phyloP scores from a whole-genome alignment of 2,113 vertebrate genomes.

The Peromyscus maniculatus region DNA sequence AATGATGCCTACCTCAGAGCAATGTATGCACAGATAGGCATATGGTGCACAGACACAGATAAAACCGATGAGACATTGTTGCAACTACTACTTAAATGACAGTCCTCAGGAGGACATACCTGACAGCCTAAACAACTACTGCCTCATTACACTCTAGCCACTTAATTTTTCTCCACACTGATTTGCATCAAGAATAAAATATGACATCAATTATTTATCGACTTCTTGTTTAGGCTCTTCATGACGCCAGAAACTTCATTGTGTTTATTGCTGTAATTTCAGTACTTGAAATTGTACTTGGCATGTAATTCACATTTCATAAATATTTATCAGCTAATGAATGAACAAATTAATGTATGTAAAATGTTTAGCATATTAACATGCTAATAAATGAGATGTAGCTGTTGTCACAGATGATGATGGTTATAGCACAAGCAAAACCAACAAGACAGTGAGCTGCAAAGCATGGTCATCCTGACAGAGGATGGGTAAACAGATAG shows the following conservation, averaged over 20 bases:
- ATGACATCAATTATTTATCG: background rate
- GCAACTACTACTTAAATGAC: background rate
- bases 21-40: background rate
- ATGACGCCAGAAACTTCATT: background rate
- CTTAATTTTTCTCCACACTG: background rate
- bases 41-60: background rate
- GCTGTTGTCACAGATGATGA: background rate
- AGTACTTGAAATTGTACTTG: background rate
- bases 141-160: background rate
- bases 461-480: background rate
- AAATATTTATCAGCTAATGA: conserved; percentile 49
- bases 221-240: background rate
- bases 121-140: background rate
- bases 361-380: background rate
- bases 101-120: background rate
- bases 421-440: background rate
- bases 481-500: background rate
- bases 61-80: background rate
- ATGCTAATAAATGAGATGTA: background rate
- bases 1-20: background rate
- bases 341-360: conserved; percentile 37
- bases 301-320: background rate
- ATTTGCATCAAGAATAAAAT: conserved; percentile 22
- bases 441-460: background rate
- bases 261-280: background rate